These are phyloP conservation scores for Acanthosoma haemorrhoidale DNA, from an alignment of 2,888 invertebrate genomes.

Conservation along the genomic window DNA sequence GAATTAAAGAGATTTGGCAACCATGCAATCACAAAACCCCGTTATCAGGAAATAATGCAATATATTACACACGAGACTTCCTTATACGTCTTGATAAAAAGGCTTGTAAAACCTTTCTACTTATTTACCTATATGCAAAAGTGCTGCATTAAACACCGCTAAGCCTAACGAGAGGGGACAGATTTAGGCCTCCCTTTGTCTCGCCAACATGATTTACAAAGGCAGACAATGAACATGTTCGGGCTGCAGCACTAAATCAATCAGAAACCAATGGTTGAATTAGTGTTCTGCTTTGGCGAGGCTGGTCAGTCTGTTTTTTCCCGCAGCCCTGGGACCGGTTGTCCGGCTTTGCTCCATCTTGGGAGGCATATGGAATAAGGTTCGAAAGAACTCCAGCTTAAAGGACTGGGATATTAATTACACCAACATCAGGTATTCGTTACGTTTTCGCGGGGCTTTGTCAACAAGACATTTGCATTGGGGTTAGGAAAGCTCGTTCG, in stretches of 20 bases:
- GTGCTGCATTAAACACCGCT: too few species aligned
- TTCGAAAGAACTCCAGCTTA: too few species aligned
- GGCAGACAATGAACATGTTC: not conserved
- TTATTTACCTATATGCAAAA: too few species aligned
- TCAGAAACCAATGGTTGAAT: not conserved
- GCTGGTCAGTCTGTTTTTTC: not conserved
- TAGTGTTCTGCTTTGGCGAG: not conserved
- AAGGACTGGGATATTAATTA: constrained; percentile 1
- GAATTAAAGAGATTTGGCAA: too few species aligned
- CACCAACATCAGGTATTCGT: not conserved
- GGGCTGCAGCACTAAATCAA: not conserved
- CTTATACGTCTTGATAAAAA: too few species aligned
- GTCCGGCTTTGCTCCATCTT: not conserved
- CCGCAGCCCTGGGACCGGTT: not conserved
- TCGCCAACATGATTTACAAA: not conserved
- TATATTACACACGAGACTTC: too few species aligned
- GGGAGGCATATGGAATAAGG: too few species aligned
- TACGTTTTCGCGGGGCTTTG: not conserved
- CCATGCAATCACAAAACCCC: too few species aligned
- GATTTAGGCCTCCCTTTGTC: not conserved
- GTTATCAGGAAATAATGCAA: too few species aligned
- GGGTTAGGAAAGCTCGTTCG: not conserved
- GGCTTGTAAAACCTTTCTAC: too few species aligned
- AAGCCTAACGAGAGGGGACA: not conserved
- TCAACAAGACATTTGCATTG: not conserved